Conservation (phyloP, 1,140 invertebrate species). For the Manduca sexta region DNA sequence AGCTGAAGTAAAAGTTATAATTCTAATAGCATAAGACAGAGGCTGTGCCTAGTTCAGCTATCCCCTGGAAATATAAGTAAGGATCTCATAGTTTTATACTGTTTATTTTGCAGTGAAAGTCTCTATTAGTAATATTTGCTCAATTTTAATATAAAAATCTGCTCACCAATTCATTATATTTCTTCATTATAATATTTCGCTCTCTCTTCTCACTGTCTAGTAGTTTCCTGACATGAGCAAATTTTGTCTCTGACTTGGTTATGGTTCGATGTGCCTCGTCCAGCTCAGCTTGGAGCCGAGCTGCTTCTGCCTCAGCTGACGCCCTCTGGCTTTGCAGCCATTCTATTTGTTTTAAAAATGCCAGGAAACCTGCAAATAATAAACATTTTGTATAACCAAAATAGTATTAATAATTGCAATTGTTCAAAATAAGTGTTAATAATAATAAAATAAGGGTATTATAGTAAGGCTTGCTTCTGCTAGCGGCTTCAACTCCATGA, state of each 20-base stretch:
- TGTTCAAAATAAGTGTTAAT: no score
- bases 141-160: background rate
- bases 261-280: conserved; percentile 79
- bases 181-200: conserved; percentile 67
- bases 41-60: no score
- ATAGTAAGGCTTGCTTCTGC: no score
- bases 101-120: background rate
- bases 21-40: no score
- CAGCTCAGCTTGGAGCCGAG: conserved; percentile 78
- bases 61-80: no score
- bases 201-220: conserved; percentile 85
- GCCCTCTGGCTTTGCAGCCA: conserved; percentile 81
- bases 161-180: conserved; percentile 60
- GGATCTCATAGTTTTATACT: no score
- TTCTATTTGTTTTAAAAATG: conserved; percentile 81
- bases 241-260: conserved; percentile 81
- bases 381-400: background rate
- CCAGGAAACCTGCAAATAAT: conserved; percentile 77
- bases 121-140: no score
- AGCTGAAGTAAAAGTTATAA: no score
- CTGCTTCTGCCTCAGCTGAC: conserved; percentile 78
- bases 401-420: no score
- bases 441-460: no score
- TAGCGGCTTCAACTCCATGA: no score
- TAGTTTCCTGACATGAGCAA: conserved; percentile 83